A percentile compares a stretch with the other conserved stretches of the same genome.
These are phyloP conservation scores for Sciurus niger DNA, from an alignment of 2,113 vertebrate species.

Conservation along the genomic window DNA sequence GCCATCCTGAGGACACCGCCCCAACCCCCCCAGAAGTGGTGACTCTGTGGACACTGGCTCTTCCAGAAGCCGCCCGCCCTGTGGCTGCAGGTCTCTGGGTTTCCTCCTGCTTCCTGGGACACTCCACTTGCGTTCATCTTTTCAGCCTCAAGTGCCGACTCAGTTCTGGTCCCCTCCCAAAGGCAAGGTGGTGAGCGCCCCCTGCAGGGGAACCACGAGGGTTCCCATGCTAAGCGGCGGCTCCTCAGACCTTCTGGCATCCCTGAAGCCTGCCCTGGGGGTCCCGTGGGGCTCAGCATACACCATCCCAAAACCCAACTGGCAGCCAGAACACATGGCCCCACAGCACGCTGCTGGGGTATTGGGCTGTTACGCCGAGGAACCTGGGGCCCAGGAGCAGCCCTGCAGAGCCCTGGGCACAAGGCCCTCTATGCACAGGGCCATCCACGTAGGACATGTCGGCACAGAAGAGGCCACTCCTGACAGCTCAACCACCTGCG, in stretches of 20 bases:
- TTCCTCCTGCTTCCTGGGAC: background rate
- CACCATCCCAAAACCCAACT: background rate
- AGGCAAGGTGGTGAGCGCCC: background rate
- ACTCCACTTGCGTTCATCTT: background rate
- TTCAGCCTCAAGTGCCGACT: background rate
- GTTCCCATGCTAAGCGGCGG: no score
- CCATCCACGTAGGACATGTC: no score
- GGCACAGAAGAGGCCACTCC: no score
- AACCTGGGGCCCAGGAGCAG: background rate
- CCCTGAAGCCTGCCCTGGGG: background rate
- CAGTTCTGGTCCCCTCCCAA: background rate
- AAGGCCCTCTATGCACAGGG: no score
- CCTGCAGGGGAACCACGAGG: background rate
- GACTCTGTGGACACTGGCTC: background rate
- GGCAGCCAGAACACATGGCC: background rate
- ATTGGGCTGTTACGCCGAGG: background rate
- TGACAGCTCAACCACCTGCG: no score
- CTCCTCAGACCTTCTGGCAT: background rate
- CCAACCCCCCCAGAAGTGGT: background rate
- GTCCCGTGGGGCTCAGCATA: background rate
- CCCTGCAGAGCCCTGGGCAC: background rate
- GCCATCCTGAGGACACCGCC: background rate
- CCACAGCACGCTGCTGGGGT: background rate
- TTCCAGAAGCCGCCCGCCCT: background rate
- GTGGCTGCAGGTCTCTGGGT: rapidly evolving